These are phyloP conservation scores for Microctenopoma lineatum DNA, from an alignment of 2,797 vertebrate species.

Conservation along the genomic window DNA sequence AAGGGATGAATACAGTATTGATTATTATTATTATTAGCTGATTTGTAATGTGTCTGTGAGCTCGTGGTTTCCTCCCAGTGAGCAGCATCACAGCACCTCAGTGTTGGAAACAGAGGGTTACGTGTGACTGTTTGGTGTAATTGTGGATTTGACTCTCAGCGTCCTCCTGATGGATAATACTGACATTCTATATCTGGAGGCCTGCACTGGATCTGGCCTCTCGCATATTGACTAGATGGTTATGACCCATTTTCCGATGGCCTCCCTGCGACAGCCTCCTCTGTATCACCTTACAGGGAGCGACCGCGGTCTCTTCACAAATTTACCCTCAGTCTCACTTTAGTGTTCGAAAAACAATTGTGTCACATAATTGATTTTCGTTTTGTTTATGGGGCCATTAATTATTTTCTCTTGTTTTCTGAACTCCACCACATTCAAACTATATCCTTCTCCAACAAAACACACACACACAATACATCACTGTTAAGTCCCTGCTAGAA, in stretches of 20 bases:
- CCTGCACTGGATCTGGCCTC: conserved; percentile 57
- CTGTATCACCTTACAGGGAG: background rate
- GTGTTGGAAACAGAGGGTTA: too few relatives aligned
- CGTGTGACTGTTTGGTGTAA: conserved; percentile 20
- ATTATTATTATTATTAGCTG: too few relatives aligned
- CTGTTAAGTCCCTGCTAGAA: conserved; percentile 40
- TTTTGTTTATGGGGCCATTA: conserved; percentile 20
- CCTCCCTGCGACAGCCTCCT: background rate
- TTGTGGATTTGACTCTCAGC: conserved; percentile 31
- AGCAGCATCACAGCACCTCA: too few relatives aligned
- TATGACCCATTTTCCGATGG: conserved; percentile 24
- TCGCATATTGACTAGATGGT: conserved; percentile 33
- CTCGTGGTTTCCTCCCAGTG: too few relatives aligned
- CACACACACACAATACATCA: conserved; percentile 22
- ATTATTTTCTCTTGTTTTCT: conserved; percentile 11
- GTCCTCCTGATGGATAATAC: conserved; percentile 37
- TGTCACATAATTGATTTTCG: conserved; percentile 31
- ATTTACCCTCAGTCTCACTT: conserved; percentile 17
- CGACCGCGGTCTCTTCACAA: conserved; percentile 1
- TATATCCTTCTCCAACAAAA: background rate
- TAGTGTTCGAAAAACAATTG: conserved; percentile 10
- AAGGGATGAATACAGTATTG: too few relatives aligned
- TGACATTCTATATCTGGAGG: conserved; percentile 45
- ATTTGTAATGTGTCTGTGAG: too few relatives aligned
- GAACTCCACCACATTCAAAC: background rate